phyloP scores from a whole-genome alignment of 2,797 vertebrate species.

The Lerista edwardsae region DNA sequence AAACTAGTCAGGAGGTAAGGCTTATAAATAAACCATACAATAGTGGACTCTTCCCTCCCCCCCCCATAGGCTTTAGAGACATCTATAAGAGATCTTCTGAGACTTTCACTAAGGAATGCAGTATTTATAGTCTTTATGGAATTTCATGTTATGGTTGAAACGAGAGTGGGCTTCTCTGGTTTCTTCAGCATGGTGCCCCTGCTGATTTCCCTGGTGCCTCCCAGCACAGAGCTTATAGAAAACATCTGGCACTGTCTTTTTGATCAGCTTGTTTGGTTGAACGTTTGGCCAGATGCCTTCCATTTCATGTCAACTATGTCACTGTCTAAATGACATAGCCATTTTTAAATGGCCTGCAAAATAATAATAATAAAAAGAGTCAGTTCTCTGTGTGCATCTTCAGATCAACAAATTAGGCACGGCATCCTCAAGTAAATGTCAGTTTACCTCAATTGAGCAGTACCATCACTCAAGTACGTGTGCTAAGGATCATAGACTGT shows the following conservation, averaged over 20 bases:
- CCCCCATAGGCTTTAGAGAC: slow-evolving; percentile 64
- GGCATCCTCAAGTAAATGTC: not conserved
- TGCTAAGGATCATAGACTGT: not conserved
- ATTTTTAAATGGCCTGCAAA: slow-evolving; percentile 58
- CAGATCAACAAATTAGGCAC: slow-evolving; percentile 6
- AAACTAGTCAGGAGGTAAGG: slow-evolving; percentile 42
- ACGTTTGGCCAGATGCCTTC: slow-evolving; percentile 74
- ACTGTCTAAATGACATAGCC: slow-evolving; percentile 56
- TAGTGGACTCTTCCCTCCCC: slow-evolving; percentile 47
- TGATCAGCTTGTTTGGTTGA: slow-evolving; percentile 72
- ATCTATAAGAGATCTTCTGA: slow-evolving; percentile 55
- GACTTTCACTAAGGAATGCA: slow-evolving; percentile 56
- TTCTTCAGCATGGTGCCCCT: slow-evolving; percentile 72
- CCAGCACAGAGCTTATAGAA: slow-evolving; percentile 69
- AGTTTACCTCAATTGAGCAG: not conserved
- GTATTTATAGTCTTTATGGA: slow-evolving; percentile 68
- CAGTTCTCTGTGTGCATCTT: slow-evolving; percentile 23
- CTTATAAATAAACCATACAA: slow-evolving; percentile 64
- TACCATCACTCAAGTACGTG: not conserved
- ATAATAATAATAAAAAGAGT: not conserved
- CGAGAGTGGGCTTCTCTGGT: slow-evolving; percentile 73
- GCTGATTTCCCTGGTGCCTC: slow-evolving; percentile 70
- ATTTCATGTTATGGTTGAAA: slow-evolving; percentile 75
- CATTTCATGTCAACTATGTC: slow-evolving; percentile 72
- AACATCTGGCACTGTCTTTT: slow-evolving; percentile 78